Percentiles rank a stretch among this genome's conserved stretches.
These are phyloP conservation scores for Mustelus asterias DNA, from an alignment of 2,113 vertebrate genomes.

Conservation along the genomic window DNA sequence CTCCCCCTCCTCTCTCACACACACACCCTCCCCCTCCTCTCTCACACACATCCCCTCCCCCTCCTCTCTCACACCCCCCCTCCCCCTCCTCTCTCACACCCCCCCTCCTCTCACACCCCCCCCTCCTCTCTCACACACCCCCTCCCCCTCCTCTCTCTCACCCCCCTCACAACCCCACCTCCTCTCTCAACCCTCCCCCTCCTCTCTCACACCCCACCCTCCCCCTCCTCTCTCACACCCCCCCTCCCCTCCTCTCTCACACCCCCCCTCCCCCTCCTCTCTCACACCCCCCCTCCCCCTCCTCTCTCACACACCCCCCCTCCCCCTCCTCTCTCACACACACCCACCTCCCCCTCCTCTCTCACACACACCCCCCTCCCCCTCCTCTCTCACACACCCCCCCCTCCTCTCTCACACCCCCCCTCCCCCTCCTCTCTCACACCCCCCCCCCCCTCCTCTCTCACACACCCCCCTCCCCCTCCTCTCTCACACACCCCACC, in stretches of 20 bases:
- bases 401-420: too few relatives aligned
- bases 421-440: neutral
- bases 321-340: neutral
- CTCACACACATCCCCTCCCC: too few relatives aligned
- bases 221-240: neutral
- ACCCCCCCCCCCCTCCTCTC: neutral
- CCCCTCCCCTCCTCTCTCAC: neutral
- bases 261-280: neutral
- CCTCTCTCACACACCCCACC: too few relatives aligned
- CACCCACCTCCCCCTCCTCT: neutral
- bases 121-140: neutral
- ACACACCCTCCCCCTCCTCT: too few relatives aligned
- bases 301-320: neutral
- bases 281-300: neutral
- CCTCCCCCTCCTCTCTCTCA: too few relatives aligned
- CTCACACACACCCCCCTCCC: too few relatives aligned
- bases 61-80: neutral
- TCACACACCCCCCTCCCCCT: too few relatives aligned
- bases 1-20: too few relatives aligned
- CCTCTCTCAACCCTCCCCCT: neutral
- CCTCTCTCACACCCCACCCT: neutral
- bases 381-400: neutral
- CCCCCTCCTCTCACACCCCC: neutral
- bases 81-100: neutral
- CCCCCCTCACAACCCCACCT: too few relatives aligned